Base-by-base conservation (phyloP, 1,140 invertebrate genomes). In the Helicoverpa armigera region DNA sequence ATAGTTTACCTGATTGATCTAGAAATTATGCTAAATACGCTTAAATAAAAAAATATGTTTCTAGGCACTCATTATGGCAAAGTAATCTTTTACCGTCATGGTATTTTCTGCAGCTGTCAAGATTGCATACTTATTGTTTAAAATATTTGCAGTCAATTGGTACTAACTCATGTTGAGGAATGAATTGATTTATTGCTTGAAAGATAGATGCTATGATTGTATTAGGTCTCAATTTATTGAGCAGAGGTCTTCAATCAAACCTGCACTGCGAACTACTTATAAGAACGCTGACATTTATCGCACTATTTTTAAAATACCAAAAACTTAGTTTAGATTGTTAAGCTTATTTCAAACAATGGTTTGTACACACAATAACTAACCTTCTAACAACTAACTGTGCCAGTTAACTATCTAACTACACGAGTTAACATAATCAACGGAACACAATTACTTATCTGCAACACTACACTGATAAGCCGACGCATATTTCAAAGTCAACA, bases 171-270 rank as follows among this genome's bases (percentile, higher is more conserved):
- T n/a, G 54, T 43, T 60, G 53, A 74, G 4, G 14, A 74, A 58
- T 74, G 58, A 74, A 56, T 58, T 56, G 70, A 73, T 73, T 73
- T 35, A 74, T 74, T 58, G 70, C 35, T 58, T 58, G 70, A 74
- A 43, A 43, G 54, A 74, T 58, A 43, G 54, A 74, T 74, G 14
- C 14, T 13, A 48, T 58, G 53, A 58, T 73, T 58, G 70, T 10
- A 3, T n/a, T 58, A 74, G 54, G 31, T 58, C 53, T 74, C 18
- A 74, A 58, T 74, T 56, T 58, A 35, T 12, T 7, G 70, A 18
- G 50, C 70, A 73, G 18, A 53, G 51, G 50, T 54, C 29, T 16
- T 56, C n/a, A 54, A 29, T 16, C 23, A 56, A 53, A 16, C 29
- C 29, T 54, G 29, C 11, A 16, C 43, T 58, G 70, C 14, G 56